Evolutionary conservation across 2,888 invertebrate species (phyloP).

Genomic region (Parnassius mnemosyne): DNA sequence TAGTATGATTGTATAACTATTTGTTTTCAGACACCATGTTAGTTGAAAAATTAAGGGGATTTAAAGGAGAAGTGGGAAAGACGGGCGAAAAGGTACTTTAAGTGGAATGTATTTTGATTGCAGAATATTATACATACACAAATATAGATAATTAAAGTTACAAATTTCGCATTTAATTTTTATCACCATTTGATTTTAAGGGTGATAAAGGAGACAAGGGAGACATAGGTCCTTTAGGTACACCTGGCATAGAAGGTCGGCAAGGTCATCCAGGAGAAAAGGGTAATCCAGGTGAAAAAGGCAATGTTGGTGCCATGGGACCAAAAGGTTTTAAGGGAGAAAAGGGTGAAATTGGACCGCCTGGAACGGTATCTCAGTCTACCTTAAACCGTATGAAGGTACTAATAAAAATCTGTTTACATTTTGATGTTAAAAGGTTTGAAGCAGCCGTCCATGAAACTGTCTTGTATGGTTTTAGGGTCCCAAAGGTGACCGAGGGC

Average conservation of each 20-base stretch:
- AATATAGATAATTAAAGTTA: neutral
- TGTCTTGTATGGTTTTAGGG: slow-evolving; percentile 29
- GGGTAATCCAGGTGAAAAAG: slow-evolving; percentile 70
- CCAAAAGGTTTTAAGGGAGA: slow-evolving; percentile 82
- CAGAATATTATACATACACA: too few species aligned
- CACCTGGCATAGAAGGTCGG: slow-evolving; percentile 46
- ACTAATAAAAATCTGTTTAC: slow-evolving; percentile 1
- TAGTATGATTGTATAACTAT: neutral
- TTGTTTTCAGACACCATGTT: slow-evolving; percentile 47
- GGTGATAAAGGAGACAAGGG: slow-evolving; percentile 88
- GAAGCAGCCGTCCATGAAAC: neutral
- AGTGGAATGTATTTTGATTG: neutral
- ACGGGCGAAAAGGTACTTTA: slow-evolving; percentile 49
- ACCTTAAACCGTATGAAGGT: slow-evolving; percentile 38
- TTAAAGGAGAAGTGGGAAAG: slow-evolving; percentile 54
- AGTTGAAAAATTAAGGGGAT: slow-evolving; percentile 51
- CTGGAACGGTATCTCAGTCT: slow-evolving; percentile 50
- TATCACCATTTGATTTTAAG: slow-evolving; percentile 40
- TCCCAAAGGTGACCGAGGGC: slow-evolving; percentile 52
- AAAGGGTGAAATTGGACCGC: slow-evolving; percentile 82
- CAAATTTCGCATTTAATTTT: neutral
- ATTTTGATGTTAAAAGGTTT: neutral
- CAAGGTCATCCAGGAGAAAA: slow-evolving; percentile 75
- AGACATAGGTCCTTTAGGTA: slow-evolving; percentile 70
- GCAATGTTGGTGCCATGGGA: slow-evolving; percentile 63